Evolutionary conservation across 2,888 invertebrate genomes (phyloP), one percentile per base, ranked within the genome.

Genomic region (Bellardia pandia): DNA sequence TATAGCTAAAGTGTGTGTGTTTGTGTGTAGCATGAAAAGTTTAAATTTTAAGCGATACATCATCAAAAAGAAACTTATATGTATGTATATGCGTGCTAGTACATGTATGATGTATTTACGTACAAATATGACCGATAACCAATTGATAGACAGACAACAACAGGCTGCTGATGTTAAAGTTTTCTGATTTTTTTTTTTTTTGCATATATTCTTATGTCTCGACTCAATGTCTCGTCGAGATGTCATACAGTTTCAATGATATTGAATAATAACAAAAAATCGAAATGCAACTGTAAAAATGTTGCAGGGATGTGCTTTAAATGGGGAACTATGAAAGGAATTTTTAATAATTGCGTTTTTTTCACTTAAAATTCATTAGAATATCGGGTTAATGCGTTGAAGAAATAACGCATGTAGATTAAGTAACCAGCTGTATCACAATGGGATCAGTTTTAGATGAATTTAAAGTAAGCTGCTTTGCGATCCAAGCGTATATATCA

Each of bases 181-280:
- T 74, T 62, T 45, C 11, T 45, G 45, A 42, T 45, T 45, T 51
- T 75, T 42, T 84, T 62, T 60, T 40, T 11, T 64, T 69, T 72
- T 56, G n/a, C 37, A 48, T n/a, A 5, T 48, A 60, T 69, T 13
- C 45, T 66, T 48, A 76, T 62, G 86, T 86, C 81, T 86, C 81
- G 81, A 78, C 81, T 86, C 82, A 86, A 82, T 78, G 86, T 82
- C 86, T 85, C 85, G 85, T 85, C 85, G 76, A 72, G 40, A 85
- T 85, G 85, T 80, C 85, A 80, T 30, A 58, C 68, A 74, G 42
- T 77, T 40, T 74, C 74, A 75, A 48, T 68, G 75, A 48, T 76
- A 77, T 51, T 45, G 62, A 68, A 78, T 74, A 37, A 37, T 4
- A 37, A 37, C 1, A 45, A 13, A 53, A 30, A 58, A 48, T 48